Percentiles rank a stretch among this genome's conserved stretches.
Evolutionary conservation across 2,888 invertebrate genomes (phyloP).

Genomic region (Smittia aterrima): DNA sequence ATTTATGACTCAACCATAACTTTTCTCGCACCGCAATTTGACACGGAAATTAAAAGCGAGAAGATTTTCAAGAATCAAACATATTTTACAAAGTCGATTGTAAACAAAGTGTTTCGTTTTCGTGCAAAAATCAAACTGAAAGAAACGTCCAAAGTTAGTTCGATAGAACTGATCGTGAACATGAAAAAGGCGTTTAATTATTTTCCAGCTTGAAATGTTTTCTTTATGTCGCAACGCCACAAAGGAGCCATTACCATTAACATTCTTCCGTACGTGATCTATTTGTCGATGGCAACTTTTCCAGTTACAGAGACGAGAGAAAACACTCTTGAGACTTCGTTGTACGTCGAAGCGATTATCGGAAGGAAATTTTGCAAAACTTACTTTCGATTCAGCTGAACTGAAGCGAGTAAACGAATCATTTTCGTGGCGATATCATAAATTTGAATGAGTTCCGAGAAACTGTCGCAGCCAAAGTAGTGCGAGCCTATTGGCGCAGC

Average conservation of each 20-base stretch:
- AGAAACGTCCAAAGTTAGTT: too few species aligned
- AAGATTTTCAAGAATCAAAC: too few species aligned
- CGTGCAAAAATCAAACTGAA: too few species aligned
- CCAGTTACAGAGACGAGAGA: background rate
- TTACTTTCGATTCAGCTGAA: background rate
- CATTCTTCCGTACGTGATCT: conserved; percentile 4
- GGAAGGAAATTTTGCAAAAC: background rate
- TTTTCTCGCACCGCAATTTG: background rate
- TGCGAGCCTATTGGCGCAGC: conserved; percentile 2
- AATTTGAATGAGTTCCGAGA: too few species aligned
- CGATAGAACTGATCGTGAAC: too few species aligned
- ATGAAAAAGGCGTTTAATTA: background rate
- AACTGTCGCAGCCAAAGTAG: background rate
- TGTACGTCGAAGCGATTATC: background rate
- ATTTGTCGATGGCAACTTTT: background rate
- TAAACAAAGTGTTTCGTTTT: too few species aligned
- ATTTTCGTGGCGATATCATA: too few species aligned
- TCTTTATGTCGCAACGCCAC: background rate
- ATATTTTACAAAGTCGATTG: too few species aligned
- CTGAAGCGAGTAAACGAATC: too few species aligned
- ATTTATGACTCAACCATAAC: background rate
- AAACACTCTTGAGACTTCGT: background rate
- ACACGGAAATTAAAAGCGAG: background rate
- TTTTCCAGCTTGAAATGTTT: too few species aligned
- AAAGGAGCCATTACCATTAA: conserved; percentile 7